Percentiles rank a stretch among this genome's conserved stretches.
phyloP scores from a whole-genome alignment of 2,888 invertebrate genomes.

The Heteromurus nitidus region DNA sequence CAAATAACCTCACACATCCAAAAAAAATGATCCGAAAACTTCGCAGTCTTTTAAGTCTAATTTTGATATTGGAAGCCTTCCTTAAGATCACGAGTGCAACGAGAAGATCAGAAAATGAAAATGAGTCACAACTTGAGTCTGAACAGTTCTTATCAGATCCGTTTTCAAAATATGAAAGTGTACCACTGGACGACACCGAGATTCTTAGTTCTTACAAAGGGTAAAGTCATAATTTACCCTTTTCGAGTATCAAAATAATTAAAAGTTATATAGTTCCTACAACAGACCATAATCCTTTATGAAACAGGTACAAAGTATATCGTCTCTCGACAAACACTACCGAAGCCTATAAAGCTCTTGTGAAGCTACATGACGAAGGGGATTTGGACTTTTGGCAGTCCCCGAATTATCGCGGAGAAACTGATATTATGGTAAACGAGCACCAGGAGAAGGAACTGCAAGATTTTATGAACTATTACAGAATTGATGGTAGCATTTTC shows the following conservation, averaged over 20 bases:
- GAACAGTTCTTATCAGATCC: too few species aligned
- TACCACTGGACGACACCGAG: slow-evolving; percentile 20
- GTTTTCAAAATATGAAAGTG: too few species aligned
- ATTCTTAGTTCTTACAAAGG: slow-evolving; percentile 21
- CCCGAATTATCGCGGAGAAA: slow-evolving; percentile 37
- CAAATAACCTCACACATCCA: too few species aligned
- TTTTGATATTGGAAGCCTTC: too few species aligned
- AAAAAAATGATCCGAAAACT: too few species aligned
- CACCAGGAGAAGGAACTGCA: slow-evolving; percentile 45
- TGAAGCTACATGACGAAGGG: slow-evolving; percentile 46
- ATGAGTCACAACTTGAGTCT: too few species aligned
- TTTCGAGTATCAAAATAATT: not conserved
- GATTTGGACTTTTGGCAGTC: slow-evolving; percentile 50
- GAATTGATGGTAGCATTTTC: slow-evolving; percentile 25
- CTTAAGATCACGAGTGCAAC: too few species aligned
- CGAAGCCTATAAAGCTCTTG: slow-evolving; percentile 37
- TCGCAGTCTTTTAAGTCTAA: too few species aligned
- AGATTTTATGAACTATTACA: slow-evolving; percentile 49
- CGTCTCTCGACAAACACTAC: slow-evolving; percentile 32
- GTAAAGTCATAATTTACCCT: not conserved
- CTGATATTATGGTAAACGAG: slow-evolving; percentile 39
- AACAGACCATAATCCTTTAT: not conserved
- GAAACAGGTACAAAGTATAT: slow-evolving; percentile 42
- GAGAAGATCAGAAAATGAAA: too few species aligned
- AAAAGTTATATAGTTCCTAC: not conserved